Evolutionary conservation across 2,113 vertebrate genomes (phyloP).

Genomic region (Gopherus evgoodei): DNA sequence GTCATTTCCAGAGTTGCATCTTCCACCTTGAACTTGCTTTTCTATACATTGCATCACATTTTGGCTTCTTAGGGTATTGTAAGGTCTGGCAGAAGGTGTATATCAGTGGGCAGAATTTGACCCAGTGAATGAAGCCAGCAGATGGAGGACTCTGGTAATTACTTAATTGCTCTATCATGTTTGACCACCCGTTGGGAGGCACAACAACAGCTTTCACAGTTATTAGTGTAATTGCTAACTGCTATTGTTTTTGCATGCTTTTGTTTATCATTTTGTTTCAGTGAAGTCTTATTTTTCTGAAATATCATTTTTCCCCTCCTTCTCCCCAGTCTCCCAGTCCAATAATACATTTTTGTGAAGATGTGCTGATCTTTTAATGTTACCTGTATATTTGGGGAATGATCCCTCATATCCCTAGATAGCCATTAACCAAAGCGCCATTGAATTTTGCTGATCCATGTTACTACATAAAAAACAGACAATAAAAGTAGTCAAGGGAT

Average conservation of each 20-base stretch:
- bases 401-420: neutral
- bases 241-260: neutral
- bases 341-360: neutral
- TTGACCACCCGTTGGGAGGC: neutral
- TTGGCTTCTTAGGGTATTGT: neutral
- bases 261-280: neutral
- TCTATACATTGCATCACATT: rapidly evolving
- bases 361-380: slow-evolving; percentile 10
- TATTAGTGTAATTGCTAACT: neutral
- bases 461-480: neutral
- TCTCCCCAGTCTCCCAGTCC: neutral
- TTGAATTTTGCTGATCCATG: slow-evolving; percentile 25
- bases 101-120: neutral
- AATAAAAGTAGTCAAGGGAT: neutral
- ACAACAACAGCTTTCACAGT: neutral
- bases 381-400: slow-evolving; percentile 26
- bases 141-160: neutral
- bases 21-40: neutral
- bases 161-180: neutral
- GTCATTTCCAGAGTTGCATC: neutral
- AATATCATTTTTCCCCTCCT: neutral
- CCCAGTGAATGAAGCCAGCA: neutral
- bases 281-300: neutral
- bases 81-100: neutral
- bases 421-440: neutral